Percentiles rank a stretch among this genome's conserved stretches.
phyloP scores from a whole-genome alignment of 2,888 invertebrate species.

The Enchytraeus crypticus region DNA sequence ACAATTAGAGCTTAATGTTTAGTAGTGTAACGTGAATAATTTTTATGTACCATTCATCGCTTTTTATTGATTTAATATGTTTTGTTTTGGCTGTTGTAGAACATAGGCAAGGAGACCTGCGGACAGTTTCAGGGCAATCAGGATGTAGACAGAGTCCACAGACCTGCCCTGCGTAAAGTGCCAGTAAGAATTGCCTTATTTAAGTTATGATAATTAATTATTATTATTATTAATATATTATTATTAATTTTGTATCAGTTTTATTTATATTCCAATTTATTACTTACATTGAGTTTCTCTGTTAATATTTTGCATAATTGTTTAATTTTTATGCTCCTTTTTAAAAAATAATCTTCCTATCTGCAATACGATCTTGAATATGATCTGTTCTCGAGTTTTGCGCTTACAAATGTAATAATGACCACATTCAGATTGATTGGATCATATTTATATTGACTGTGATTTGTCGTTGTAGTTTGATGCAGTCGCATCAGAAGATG shows the following conservation, averaged over 20 bases:
- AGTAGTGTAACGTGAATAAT: neutral
- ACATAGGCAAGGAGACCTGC: constrained; percentile 6
- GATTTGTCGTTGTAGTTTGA: constrained; percentile 28
- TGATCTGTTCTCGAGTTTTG: too few relatives aligned
- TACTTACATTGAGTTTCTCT: neutral
- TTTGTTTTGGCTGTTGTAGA: neutral
- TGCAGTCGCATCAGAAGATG: constrained; percentile 49
- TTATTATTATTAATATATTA: neutral
- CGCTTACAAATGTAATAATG: neutral
- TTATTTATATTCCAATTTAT: neutral
- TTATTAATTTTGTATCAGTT: neutral
- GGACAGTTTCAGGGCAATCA: constrained; percentile 8
- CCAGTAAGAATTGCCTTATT: constrained; percentile 2
- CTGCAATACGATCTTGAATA: too few relatives aligned
- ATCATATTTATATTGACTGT: neutral
- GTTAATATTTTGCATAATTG: neutral
- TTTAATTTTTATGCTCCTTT: neutral
- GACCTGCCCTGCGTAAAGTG: constrained; percentile 9
- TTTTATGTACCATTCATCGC: neutral
- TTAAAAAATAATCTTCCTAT: too few relatives aligned
- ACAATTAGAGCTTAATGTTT: too few relatives aligned
- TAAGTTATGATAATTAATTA: neutral
- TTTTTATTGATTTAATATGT: neutral
- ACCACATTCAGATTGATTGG: neutral
- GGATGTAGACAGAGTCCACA: neutral